Evolutionary conservation across 2,888 invertebrate species (phyloP), one percentile per base, ranked within the genome.

Genomic region (Dynastes grantii): DNA sequence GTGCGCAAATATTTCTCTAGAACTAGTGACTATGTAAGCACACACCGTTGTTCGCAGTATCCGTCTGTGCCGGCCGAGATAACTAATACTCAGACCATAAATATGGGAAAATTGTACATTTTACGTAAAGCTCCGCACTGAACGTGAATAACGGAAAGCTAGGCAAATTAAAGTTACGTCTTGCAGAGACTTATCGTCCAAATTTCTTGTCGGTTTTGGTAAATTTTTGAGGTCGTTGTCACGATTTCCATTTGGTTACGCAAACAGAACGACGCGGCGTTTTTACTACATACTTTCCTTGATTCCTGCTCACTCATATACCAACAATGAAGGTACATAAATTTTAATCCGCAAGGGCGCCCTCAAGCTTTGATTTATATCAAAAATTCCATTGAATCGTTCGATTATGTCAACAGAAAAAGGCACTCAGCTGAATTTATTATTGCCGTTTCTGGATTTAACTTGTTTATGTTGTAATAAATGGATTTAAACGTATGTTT

Each of bases 41-140:
- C 55, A 37, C 40, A 58, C 73, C 16, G 37, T 58, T 40, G 58
- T 73, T 37, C 55, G 55, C 55, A 55, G 32, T 9, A 11, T 55
- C 4, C 55, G 40, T 45, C 61, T 73, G 73, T 40, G 9, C 27
- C 40, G n/a, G 11, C 40, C 2, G 40, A 55, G 73, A 73, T 73
- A 73, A 73, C 73, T 73, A 37, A 61, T 22, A 73, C 37, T 37
- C 27, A 49, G 13, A 13, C 8, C 37, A 40, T 71, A 71, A 71
- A 71, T 71, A 40, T 67, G 67, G 58, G 22, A 40, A 58, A 55
- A 73, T n/a, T 29, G 68, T 58, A 58, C 0, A 58, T 73, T 73
- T 16, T 58, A 58, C 40, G 27, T 9, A 16, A 73, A 16, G 11
- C 4, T 6, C 37, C 6, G 51, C 16, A n/a, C 58, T 40, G 22